Evolutionary conservation across 2,797 vertebrate genomes (phyloP).

Genomic region (Tangara arthus): DNA sequence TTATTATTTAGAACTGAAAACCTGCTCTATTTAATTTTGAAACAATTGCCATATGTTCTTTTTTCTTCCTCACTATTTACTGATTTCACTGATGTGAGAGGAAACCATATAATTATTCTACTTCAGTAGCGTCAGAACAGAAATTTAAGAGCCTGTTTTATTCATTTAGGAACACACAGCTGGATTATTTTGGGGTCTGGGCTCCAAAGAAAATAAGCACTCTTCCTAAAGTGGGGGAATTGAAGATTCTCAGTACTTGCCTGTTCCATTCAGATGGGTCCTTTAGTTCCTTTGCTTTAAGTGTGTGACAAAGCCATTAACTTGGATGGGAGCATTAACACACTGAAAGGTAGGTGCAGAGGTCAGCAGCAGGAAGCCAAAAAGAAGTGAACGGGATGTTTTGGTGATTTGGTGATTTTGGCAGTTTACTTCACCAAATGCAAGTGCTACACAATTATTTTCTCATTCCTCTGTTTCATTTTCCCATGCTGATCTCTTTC

Average conservation of each 20-base stretch:
- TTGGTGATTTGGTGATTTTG: not conserved
- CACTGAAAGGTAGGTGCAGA: not conserved
- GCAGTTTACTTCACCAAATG: not conserved
- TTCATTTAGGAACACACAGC: not conserved
- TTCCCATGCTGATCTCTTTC: conserved; percentile 78
- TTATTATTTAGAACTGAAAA: not conserved
- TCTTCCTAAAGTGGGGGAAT: not conserved
- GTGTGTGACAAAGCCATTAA: not conserved
- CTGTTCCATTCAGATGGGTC: not conserved
- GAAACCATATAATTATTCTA: not conserved
- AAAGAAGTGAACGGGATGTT: not conserved
- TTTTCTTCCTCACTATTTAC: not conserved
- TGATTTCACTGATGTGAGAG: not conserved
- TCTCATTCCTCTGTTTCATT: conserved; percentile 74
- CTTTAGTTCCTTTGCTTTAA: not conserved
- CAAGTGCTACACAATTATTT: not conserved
- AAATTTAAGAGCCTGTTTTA: not conserved
- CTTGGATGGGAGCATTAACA: not conserved
- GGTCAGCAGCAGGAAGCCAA: conserved; percentile 32
- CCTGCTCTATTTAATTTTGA: not conserved
- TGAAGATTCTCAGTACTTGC: not conserved
- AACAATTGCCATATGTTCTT: not conserved
- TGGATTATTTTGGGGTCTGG: not conserved
- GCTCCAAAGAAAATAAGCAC: not conserved
- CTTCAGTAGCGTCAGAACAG: not conserved